Evolutionary conservation across 1,140 invertebrate genomes (phyloP), one percentile per base, ranked within the genome.

Genomic region (Harlomillsia oculata): DNA sequence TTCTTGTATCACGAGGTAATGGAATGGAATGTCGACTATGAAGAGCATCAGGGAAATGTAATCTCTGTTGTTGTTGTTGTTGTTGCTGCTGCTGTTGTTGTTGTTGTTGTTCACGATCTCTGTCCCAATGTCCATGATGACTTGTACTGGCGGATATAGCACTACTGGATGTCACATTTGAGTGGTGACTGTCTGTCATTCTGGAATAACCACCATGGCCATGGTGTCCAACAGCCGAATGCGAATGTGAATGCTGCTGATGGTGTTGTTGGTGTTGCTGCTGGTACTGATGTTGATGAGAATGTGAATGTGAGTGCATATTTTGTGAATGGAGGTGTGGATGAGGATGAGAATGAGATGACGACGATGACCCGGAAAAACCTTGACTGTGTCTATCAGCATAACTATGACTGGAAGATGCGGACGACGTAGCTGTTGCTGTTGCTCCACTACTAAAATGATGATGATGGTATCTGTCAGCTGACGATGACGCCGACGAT

Each of bases 271-370:
- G 53, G 36, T 14, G 43, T 29, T n/a, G 54, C 48, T n/a, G 54
- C 28, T 40, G 54, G n/a, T n/a, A 50, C 46, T 61, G 59, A 56
- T 56, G 51, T 32, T 53, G 59, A 56, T 52, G 48, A 40, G 39
- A 44, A 52, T 56, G 37, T 32, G 39, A 32, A 14, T 40, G 44
- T 5, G 39, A 28, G 13, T 46, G 29, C 20, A 48, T n/a, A 34
- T 23, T 57, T 25, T 25, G 16, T 23, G 11, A 28, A 40, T 11
- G 34, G 36, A 46, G 26, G 20, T 18, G 16, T 39, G 9, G 23
- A 21, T 53, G 51, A 11, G 41, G 52, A 16, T 57, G 48, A 28
- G 32, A 50, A 30, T 56, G 53, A 21, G 54, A 49, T 8, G 44
- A 20, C 11, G 44, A 51, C 18, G 49, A 51, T 1, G 49, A 37